These are phyloP conservation scores for Drosophila nigromelanica DNA, from an alignment of 1,140 invertebrate genomes.

Conservation along the genomic window DNA sequence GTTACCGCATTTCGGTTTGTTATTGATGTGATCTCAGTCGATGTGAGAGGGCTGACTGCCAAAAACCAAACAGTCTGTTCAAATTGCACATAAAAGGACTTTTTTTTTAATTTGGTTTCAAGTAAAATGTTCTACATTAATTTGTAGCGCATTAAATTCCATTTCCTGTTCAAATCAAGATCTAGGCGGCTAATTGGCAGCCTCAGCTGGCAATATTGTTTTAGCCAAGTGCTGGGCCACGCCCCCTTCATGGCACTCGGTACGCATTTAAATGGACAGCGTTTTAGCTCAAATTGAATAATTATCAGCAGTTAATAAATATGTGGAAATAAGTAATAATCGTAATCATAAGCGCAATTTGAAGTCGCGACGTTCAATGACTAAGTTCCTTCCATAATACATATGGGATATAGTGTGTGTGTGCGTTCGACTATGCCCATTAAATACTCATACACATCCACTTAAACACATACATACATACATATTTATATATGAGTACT, in stretches of 20 bases:
- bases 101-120: background rate
- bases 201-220: too few species aligned
- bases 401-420: constrained; percentile 1
- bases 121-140: background rate
- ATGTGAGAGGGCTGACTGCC: too few species aligned
- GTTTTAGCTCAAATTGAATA: constrained; percentile 64
- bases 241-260: background rate
- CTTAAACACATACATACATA: constrained; percentile 12
- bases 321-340: constrained; percentile 39
- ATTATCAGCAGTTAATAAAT: constrained; percentile 67
- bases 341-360: constrained; percentile 61
- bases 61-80: constrained; percentile 1
- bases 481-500: constrained; percentile 9
- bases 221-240: constrained; percentile 8
- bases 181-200: background rate
- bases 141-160: background rate
- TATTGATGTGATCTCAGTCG: constrained; percentile 27
- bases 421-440: constrained; percentile 25
- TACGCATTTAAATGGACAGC: constrained; percentile 11
- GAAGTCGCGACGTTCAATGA: constrained; percentile 49
- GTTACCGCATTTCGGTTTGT: constrained; percentile 39
- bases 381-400: constrained; percentile 57
- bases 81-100: background rate
- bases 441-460: constrained; percentile 41
- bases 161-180: background rate